phyloP scores from a whole-genome alignment of 2,113 vertebrate genomes.

The Cynopterus brachyotis region DNA sequence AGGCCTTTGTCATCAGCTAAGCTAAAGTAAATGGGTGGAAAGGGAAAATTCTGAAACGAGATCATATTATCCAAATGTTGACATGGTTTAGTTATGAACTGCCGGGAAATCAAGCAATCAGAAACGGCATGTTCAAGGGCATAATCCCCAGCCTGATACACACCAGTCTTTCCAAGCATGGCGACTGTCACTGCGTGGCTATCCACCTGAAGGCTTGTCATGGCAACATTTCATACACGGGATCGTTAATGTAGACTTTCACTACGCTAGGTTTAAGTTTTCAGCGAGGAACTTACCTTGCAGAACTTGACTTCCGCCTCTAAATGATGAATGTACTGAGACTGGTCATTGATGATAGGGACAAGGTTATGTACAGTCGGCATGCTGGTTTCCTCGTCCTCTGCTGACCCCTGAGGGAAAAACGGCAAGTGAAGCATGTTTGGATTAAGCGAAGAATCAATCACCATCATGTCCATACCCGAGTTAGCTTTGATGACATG shows the following conservation, averaged over 20 bases:
- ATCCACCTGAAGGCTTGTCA: background rate
- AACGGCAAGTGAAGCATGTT: slow-evolving; percentile 32
- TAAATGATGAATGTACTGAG: slow-evolving; percentile 95
- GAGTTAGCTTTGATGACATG: background rate
- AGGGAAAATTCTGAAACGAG: slow-evolving; percentile 15
- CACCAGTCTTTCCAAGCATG: background rate
- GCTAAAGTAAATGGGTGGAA: background rate
- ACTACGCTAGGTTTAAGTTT: background rate
- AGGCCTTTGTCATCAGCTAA: background rate
- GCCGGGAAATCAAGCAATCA: background rate
- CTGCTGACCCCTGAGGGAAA: slow-evolving; percentile 77
- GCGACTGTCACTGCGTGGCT: background rate
- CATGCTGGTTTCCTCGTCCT: slow-evolving; percentile 72
- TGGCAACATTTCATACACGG: background rate
- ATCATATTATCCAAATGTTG: background rate
- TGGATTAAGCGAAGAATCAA: background rate
- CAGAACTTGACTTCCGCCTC: slow-evolving; percentile 97
- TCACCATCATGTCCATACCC: background rate
- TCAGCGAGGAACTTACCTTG: slow-evolving; percentile 84
- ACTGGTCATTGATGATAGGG: slow-evolving; percentile 91
- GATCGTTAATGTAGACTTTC: background rate
- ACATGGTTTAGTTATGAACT: background rate
- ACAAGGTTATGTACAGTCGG: slow-evolving; percentile 87
- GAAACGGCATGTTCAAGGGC: background rate
- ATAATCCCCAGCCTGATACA: background rate